Evolutionary conservation across 92 coral and sea anemone species (phyloP).

Genomic region (Desmophyllum pertusum): DNA sequence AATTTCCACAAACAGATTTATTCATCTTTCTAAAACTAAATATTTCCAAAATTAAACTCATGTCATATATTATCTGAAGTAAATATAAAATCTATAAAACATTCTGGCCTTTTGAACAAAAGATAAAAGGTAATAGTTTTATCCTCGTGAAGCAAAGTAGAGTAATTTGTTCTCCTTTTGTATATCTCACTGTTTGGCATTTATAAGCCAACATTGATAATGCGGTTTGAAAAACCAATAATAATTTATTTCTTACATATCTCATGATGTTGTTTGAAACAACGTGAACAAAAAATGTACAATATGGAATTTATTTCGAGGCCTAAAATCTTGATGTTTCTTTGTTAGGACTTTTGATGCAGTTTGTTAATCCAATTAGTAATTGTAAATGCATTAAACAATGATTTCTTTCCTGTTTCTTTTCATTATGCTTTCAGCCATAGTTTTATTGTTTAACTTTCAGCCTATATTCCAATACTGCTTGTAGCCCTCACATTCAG

Average conservation of each 20-base stretch:
- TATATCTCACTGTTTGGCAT: slow-evolving; percentile 3
- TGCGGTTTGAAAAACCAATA: slow-evolving; percentile 27
- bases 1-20: slow-evolving; percentile 43
- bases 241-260: slow-evolving; percentile 18
- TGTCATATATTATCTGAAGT: slow-evolving; percentile 75
- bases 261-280: slow-evolving; percentile 26
- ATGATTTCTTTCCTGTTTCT: too few relatives aligned
- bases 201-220: slow-evolving; percentile 21
- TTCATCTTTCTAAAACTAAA: slow-evolving; percentile 45
- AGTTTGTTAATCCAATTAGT: not conserved
- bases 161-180: slow-evolving; percentile 22
- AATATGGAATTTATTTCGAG: not conserved
- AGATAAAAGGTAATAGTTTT: slow-evolving; percentile 67
- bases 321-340: not conserved
- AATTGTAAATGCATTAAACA: not conserved
- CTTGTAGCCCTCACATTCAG: slow-evolving; percentile 1
- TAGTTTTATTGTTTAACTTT: not conserved
- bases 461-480: not conserved
- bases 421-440: not conserved
- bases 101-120: slow-evolving; percentile 60
- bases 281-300: slow-evolving; percentile 28
- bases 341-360: not conserved
- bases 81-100: slow-evolving; percentile 85
- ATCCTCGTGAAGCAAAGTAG: slow-evolving; percentile 37
- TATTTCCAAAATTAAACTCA: slow-evolving; percentile 73